Percentiles rank a stretch among this genome's conserved stretches.
These are phyloP conservation scores for Anthophora plumipes DNA, from an alignment of 2,888 invertebrate species.

Conservation along the genomic window DNA sequence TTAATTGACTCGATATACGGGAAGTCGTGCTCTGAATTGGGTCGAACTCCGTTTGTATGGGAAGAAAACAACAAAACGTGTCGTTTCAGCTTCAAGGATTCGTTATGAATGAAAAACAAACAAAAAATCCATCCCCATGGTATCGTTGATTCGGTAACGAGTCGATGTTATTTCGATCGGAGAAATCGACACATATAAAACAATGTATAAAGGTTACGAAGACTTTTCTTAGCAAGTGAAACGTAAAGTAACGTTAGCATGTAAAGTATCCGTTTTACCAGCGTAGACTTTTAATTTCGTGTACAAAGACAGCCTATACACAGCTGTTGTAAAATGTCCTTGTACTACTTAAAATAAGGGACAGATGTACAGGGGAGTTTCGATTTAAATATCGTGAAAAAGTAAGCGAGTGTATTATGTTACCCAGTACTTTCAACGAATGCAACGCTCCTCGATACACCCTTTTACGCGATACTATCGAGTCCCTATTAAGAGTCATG, in stretches of 20 bases:
- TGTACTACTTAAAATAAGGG: conserved; percentile 38
- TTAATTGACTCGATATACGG: conserved; percentile 66
- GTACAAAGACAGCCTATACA: conserved; percentile 21
- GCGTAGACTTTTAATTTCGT: conserved; percentile 21
- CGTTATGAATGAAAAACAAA: conserved; percentile 39
- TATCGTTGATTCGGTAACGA: not conserved
- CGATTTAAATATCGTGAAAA: conserved; percentile 19
- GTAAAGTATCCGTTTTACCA: not conserved
- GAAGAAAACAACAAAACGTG: conserved; percentile 19
- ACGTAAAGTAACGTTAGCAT: conserved; percentile 3
- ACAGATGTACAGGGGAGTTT: conserved; percentile 31
- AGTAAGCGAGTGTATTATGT: not conserved
- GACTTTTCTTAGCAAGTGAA: conserved; percentile 19
- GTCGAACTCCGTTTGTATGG: conserved; percentile 37
- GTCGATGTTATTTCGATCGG: not conserved
- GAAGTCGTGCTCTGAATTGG: conserved; percentile 62
- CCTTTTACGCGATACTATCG: conserved; percentile 27
- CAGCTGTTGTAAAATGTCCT: conserved; percentile 36
- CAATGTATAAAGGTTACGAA: not conserved
- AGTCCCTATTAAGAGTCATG: conserved; percentile 20
- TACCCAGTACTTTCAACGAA: not conserved
- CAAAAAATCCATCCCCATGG: not conserved
- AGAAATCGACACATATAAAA: not conserved
- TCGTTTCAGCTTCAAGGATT: conserved; percentile 32
- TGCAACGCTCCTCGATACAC: not conserved